Base-by-base conservation (phyloP, 2,797 vertebrate genomes). In the Pagetopsis macropterus region DNA sequence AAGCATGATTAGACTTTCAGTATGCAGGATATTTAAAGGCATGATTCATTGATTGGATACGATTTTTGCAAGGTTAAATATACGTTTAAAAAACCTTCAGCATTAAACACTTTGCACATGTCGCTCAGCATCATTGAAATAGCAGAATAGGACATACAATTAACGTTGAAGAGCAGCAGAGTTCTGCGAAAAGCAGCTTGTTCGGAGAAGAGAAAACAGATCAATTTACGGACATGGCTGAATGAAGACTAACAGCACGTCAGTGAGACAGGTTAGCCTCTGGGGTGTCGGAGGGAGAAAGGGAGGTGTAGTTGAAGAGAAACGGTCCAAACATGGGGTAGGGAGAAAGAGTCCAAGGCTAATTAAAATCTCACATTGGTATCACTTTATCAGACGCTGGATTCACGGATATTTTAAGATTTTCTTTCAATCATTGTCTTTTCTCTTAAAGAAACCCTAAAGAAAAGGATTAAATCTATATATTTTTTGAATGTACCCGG, bases 201-300 rank as follows among this genome's bases (percentile, higher is more conserved):
- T 82, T 77, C 76, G 68, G 67, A 84, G 79, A 83, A 84, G 44
- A 72, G 63, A 84, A 79, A 83, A 80, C 72, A 86, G 73, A 86
- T 87, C 79, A 87, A 83, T 85, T 76, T 78, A 57, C 40, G 55
- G 79, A 80, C 65, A 81, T 57, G 75, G 71, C 54, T 70, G 71
- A 81, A 75, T 40, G 69, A 74, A 59, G 65, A 65, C 76, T 75
- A 88, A 82, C 76, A 82, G 76, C 54, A 79, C 5, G 61, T 78
- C 76, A 65, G 56, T 37, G 48, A 68, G 72, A 65, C 57, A 65
- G 65, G 63, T 78, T 69, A 33, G 68, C 58, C 70, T 79, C 69
- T 68, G 59, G 67, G 64, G 58, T 44, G 37, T 31, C 10, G 13
- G 14, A 21, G 45, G 37, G 54, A 8, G 44, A 19, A 3, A 9